These are phyloP conservation scores for Megaceryle alcyon DNA, from an alignment of 2,797 vertebrate genomes.

Conservation along the genomic window DNA sequence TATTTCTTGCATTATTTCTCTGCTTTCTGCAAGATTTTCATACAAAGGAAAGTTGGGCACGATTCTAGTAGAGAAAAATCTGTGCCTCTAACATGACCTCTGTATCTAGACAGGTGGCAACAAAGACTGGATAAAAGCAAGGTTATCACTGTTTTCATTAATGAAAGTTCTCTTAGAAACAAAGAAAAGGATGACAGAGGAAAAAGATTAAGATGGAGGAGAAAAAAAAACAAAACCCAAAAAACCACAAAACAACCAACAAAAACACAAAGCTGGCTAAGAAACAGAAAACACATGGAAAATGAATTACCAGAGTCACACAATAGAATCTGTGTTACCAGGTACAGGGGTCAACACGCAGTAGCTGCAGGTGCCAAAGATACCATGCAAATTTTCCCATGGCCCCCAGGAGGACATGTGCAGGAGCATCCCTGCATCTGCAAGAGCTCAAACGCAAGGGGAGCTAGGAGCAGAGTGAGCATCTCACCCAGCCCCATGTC, in stretches of 20 bases:
- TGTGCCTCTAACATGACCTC: not conserved
- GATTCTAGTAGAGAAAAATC: not conserved
- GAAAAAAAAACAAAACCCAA: not conserved
- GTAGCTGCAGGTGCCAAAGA: slow-evolving; percentile 28
- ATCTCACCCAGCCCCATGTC: accelerated
- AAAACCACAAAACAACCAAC: too few species aligned
- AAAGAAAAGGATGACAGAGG: not conserved
- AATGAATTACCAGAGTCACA: not conserved
- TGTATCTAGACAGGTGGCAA: not conserved
- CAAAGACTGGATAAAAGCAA: not conserved
- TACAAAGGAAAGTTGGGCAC: not conserved
- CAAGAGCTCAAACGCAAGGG: not conserved
- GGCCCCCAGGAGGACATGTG: not conserved
- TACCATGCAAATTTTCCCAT: not conserved
- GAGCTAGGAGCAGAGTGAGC: accelerated
- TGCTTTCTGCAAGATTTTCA: not conserved
- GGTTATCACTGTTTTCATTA: not conserved
- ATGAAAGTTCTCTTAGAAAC: not conserved
- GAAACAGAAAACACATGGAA: not conserved
- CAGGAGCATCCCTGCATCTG: not conserved
- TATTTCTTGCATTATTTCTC: not conserved
- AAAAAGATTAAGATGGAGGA: not conserved
- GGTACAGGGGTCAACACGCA: not conserved
- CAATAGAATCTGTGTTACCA: not conserved
- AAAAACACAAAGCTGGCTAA: not conserved